A percentile compares a stretch with the other conserved stretches of the same genome.
phyloP scores from a whole-genome alignment of 2,888 invertebrate species.

The Pollenia griseotomentosa region DNA sequence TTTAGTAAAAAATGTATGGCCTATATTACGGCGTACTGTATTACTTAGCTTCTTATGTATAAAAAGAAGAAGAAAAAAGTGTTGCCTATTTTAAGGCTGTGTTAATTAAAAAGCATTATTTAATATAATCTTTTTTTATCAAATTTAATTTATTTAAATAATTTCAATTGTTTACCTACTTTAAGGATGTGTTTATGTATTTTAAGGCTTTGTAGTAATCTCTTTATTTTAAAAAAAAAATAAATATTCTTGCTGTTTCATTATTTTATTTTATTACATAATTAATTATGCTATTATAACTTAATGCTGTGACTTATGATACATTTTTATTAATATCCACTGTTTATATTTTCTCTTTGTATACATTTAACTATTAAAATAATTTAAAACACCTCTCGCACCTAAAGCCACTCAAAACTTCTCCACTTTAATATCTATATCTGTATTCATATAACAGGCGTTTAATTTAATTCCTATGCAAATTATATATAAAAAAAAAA shows the following conservation, averaged over 20 bases:
- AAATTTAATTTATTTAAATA: not conserved
- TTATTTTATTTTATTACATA: slow-evolving; percentile 54
- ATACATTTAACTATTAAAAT: slow-evolving; percentile 64
- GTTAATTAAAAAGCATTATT: not conserved
- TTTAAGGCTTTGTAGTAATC: slow-evolving; percentile 35
- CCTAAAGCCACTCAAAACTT: not conserved
- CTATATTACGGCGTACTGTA: no score
- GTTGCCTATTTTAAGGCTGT: slow-evolving; percentile 11
- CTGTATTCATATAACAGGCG: not conserved
- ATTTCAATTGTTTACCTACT: not conserved
- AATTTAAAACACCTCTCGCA: slow-evolving; percentile 68
- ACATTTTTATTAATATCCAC: slow-evolving; percentile 68
- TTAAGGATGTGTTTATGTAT: not conserved
- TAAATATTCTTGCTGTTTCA: slow-evolving; percentile 19
- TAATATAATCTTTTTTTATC: not conserved
- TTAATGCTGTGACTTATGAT: slow-evolving; percentile 68
- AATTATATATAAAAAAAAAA: slow-evolving; percentile 4
- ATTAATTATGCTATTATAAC: slow-evolving; percentile 63
- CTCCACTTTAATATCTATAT: not conserved
- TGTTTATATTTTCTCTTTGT: slow-evolving; percentile 49
- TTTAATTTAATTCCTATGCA: slow-evolving; percentile 34
- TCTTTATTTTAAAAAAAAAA: slow-evolving; percentile 15
- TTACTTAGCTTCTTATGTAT: no score
- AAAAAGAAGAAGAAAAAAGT: not conserved
- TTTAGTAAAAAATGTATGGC: no score